Evolutionary conservation across 2,113 vertebrate genomes (phyloP), one percentile per base, ranked within the genome.

Genomic region (Ellobius talpinus): DNA sequence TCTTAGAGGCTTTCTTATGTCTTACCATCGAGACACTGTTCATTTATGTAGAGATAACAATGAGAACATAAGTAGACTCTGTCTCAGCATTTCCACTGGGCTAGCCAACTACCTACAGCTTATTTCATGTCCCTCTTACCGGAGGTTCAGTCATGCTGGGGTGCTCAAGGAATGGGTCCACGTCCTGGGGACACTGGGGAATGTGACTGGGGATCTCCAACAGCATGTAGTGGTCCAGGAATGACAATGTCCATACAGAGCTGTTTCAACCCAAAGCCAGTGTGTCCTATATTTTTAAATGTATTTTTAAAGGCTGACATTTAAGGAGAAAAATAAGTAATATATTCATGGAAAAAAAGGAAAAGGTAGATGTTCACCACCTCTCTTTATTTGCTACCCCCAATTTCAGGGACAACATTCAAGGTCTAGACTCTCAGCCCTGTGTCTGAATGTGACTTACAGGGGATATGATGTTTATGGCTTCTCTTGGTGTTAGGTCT

Each of bases 121-220:
- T 42, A 72, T 52, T 78, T 93, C 79, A 84, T 14, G 50, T 50
- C 76, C 79, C n/a, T 33, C 16, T 21, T 81, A 24, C 4, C 5
- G 0, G 45, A 33, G 45, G 55, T n/a, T 61, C 14, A 26, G 45
- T n/a, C 11, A 12, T 39, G 3, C 39, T 63, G 52, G 31, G 36
- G 8, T 91, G 31, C 42, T 81, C 14, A 39, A 14, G 10, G 42
- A 66, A 17, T 52, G 65, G 55, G 26, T 12, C 29, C 33, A 13
- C 9, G 0, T 3, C 0, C 42, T 26, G 1, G 0, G 1, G 23
- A 4, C 36, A n/a, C 58, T 72, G 72, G 74, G 66, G 45, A 90
- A 29, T 5, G 7, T 76, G 42, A 33, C 24, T 33, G 3, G 17
- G 8, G 36, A 36, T 26, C 50, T 50, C 76, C 12, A 2, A 47